Evolutionary conservation across 2,888 invertebrate genomes (phyloP).

Genomic region (Empis livida): DNA sequence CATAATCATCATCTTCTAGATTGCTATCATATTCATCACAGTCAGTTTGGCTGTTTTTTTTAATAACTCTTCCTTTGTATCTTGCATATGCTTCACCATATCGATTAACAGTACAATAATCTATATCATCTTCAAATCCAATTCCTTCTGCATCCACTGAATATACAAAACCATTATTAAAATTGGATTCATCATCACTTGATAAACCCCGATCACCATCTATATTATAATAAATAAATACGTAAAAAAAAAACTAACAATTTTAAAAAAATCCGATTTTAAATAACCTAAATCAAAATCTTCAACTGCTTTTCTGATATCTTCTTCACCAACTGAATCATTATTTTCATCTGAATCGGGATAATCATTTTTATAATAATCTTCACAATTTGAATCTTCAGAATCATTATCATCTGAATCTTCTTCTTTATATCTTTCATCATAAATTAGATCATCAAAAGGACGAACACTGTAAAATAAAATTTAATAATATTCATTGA

Average conservation of each 20-base stretch:
- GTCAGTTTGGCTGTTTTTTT: slow-evolving; percentile 10
- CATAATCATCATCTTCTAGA: neutral
- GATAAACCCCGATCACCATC: slow-evolving; percentile 20
- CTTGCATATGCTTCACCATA: slow-evolving; percentile 54
- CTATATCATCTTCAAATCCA: slow-evolving; percentile 33
- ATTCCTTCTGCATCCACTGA: slow-evolving; percentile 30
- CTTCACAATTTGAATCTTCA: slow-evolving; percentile 67
- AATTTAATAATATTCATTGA: too few species aligned
- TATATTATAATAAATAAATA: neutral
- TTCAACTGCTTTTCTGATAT: slow-evolving; percentile 47
- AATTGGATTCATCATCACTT: slow-evolving; percentile 23
- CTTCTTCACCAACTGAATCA: slow-evolving; percentile 46
- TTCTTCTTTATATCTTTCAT: slow-evolving; percentile 26
- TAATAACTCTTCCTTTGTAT: slow-evolving; percentile 44
- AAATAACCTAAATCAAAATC: slow-evolving; percentile 27
- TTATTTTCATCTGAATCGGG: slow-evolving; percentile 41
- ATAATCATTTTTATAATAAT: slow-evolving; percentile 65
- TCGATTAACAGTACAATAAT: slow-evolving; percentile 41
- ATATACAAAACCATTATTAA: slow-evolving; percentile 32
- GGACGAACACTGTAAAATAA: slow-evolving; percentile 23
- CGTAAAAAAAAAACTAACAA: neutral
- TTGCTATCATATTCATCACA: slow-evolving; percentile 7
- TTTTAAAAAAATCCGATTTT: neutral
- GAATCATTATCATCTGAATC: slow-evolving; percentile 38
- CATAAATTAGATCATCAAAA: slow-evolving; percentile 24